These are phyloP conservation scores for Lasioglossum leucozonium DNA, from an alignment of 2,888 invertebrate species.

Conservation along the genomic window DNA sequence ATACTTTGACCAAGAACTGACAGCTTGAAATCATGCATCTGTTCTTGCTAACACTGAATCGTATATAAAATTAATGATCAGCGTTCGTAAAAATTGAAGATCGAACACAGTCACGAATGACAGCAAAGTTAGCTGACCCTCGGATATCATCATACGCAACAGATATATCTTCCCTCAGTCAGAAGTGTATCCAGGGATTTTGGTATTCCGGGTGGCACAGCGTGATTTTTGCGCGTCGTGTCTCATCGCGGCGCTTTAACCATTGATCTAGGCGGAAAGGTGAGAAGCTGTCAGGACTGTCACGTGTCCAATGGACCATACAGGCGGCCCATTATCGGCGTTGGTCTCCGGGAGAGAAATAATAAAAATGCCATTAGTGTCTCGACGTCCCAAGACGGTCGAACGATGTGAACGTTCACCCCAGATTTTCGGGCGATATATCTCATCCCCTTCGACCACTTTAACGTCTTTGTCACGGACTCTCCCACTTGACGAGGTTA, in stretches of 20 bases:
- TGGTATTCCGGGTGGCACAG: background rate
- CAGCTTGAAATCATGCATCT: background rate
- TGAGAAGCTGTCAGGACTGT: constrained; percentile 80
- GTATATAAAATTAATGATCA: background rate
- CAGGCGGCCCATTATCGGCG: constrained; percentile 74
- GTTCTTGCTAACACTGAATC: background rate
- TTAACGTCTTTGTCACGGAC: constrained; percentile 76
- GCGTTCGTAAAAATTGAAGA: background rate
- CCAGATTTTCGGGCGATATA: constrained; percentile 77
- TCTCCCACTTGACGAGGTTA: constrained; percentile 80
- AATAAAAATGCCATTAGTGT: constrained; percentile 84
- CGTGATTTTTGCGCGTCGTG: constrained; percentile 4
- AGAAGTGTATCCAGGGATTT: background rate
- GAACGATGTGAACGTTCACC: constrained; percentile 73
- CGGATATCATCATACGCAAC: background rate
- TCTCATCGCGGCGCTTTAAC: constrained; percentile 13
- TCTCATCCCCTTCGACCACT: constrained; percentile 74
- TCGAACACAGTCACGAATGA: background rate
- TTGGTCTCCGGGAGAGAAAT: constrained; percentile 77
- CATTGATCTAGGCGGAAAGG: constrained; percentile 60
- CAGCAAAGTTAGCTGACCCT: background rate
- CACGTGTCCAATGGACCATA: constrained; percentile 82
- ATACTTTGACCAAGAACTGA: background rate
- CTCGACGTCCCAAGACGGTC: constrained; percentile 70
- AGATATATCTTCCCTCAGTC: background rate